Evolutionary conservation across 2,113 vertebrate genomes (phyloP).

Genomic region (Pseudorhombus dupliciocellatus): DNA sequence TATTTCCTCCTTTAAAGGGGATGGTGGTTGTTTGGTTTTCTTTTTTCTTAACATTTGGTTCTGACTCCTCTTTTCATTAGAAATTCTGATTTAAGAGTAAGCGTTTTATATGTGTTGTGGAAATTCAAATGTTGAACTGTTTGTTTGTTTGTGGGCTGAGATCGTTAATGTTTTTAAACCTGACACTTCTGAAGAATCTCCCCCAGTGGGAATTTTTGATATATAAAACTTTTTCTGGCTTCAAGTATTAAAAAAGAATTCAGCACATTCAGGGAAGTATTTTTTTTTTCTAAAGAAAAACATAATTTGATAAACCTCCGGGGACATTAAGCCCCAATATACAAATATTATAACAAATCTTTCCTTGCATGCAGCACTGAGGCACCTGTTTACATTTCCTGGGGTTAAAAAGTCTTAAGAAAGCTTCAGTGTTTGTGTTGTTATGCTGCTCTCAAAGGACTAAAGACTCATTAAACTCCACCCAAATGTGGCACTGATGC

Average conservation of each 20-base stretch:
- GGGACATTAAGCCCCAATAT: conserved; percentile 8
- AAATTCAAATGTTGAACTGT: conserved; percentile 22
- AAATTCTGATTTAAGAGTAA: conserved; percentile 36
- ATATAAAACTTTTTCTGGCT: neutral
- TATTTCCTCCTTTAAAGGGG: conserved; percentile 6
- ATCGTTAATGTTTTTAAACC: conserved; percentile 10
- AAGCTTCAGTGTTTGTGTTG: neutral
- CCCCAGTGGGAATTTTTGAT: neutral
- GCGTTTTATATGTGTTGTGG: conserved; percentile 6
- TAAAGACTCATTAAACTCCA: neutral
- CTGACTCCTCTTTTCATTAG: conserved; percentile 34
- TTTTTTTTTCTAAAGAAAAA: neutral
- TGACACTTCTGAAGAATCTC: neutral
- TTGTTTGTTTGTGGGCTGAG: conserved; percentile 12
- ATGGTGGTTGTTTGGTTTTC: neutral
- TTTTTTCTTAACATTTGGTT: conserved; percentile 31
- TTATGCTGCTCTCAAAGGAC: neutral
- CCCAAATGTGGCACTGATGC: neutral
- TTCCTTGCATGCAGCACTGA: conserved; percentile 5
- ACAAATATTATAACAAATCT: conserved; percentile 30
- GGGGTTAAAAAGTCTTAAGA: neutral
- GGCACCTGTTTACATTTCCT: conserved; percentile 1
- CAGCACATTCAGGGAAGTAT: too few species aligned
- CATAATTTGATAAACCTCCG: neutral
- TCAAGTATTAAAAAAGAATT: neutral